Conservation (phyloP, 1,140 invertebrate species). For the Trichonephila clavata region DNA sequence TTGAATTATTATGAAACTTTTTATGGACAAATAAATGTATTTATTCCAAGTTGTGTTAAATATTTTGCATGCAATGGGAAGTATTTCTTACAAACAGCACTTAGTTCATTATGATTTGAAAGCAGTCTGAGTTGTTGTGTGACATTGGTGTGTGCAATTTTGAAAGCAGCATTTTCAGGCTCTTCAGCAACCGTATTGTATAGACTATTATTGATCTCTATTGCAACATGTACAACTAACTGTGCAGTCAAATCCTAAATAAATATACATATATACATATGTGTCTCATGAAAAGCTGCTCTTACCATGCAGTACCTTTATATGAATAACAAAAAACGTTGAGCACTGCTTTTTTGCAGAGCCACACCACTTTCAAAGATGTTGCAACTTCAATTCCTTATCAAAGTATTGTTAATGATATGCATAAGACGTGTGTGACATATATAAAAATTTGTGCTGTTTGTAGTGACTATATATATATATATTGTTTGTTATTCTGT, state of each 20-base stretch:
- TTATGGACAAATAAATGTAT: too few species aligned
- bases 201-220: slow-evolving; percentile 66
- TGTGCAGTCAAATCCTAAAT: slow-evolving; percentile 69
- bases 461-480: slow-evolving; percentile 56
- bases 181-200: slow-evolving; percentile 58
- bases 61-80: not conserved
- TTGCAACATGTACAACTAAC: slow-evolving; percentile 68
- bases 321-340: slow-evolving; percentile 36
- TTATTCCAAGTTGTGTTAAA: too few species aligned
- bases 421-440: slow-evolving; percentile 64
- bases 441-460: slow-evolving; percentile 64
- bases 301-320: slow-evolving; percentile 70
- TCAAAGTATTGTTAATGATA: slow-evolving; percentile 76
- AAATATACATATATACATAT: slow-evolving; percentile 68
- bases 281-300: slow-evolving; percentile 47
- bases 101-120: not conserved
- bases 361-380: slow-evolving; percentile 68
- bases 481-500: slow-evolving; percentile 36
- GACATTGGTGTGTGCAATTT: slow-evolving; percentile 58
- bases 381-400: slow-evolving; percentile 76
- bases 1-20: too few species aligned
- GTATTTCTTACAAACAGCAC: not conserved
- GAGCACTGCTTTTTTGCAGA: slow-evolving; percentile 74
- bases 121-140: slow-evolving; percentile 47
- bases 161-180: slow-evolving; percentile 71